Evolutionary conservation across 1,140 invertebrate genomes (phyloP).

Genomic region (Lasaia peninsularis): DNA sequence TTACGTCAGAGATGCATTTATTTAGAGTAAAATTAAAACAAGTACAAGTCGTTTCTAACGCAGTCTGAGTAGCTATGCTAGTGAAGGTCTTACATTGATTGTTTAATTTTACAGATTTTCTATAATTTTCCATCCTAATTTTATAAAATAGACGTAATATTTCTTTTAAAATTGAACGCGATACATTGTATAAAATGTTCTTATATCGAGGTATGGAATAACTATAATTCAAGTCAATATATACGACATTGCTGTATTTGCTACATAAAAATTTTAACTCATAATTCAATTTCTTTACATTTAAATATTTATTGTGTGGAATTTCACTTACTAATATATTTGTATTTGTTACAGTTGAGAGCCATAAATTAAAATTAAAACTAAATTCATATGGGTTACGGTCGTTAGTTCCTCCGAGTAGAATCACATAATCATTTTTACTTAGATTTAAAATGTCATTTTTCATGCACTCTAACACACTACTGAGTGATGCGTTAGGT

Average conservation of each 20-base stretch:
- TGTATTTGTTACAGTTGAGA: neutral
- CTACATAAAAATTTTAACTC: neutral
- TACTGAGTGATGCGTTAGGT: neutral
- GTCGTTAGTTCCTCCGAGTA: slow-evolving; percentile 8
- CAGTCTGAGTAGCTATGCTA: too few species aligned
- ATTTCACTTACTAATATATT: neutral
- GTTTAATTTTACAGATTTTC: too few species aligned
- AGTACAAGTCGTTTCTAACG: too few species aligned
- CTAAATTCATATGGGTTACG: slow-evolving; percentile 14
- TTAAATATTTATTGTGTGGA: neutral
- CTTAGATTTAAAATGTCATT: neutral
- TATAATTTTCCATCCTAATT: too few species aligned
- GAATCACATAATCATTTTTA: slow-evolving; percentile 3
- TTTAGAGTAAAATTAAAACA: too few species aligned
- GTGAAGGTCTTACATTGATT: too few species aligned
- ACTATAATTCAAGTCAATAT: neutral
- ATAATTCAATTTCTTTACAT: neutral
- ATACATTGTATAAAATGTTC: too few species aligned
- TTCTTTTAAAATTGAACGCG: too few species aligned
- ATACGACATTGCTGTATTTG: neutral
- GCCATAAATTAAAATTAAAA: neutral
- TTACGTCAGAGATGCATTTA: too few species aligned
- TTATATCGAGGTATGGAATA: neutral
- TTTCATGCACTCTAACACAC: neutral
- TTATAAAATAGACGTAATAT: too few species aligned